These are phyloP conservation scores for Lasius platythorax DNA, from an alignment of 2,888 invertebrate genomes.

Conservation along the genomic window DNA sequence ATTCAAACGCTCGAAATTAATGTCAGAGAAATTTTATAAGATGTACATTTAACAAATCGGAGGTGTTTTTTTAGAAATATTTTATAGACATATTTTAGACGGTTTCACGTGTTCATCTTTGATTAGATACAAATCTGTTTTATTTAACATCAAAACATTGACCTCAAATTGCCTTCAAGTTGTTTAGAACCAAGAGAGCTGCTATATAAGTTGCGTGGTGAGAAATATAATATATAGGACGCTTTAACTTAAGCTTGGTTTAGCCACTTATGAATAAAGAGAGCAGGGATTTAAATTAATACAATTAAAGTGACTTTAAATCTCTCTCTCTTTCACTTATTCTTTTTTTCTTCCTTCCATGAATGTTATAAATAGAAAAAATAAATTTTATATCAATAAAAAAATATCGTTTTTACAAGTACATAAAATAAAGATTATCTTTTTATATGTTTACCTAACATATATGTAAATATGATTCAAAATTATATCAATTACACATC, in stretches of 20 bases:
- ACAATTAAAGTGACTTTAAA: not conserved
- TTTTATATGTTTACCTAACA: not conserved
- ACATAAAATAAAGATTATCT: not conserved
- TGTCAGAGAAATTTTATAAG: not conserved
- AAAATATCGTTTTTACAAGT: not conserved
- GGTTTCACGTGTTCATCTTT: not conserved
- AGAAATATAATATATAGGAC: constrained; percentile 1
- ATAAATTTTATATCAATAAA: not conserved
- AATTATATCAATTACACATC: not conserved
- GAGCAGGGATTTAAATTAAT: constrained; percentile 1
- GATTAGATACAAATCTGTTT: not conserved
- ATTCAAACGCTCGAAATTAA: not conserved
- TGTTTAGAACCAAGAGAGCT: not conserved
- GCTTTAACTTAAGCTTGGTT: not conserved
- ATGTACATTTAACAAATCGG: not conserved
- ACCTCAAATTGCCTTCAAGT: not conserved
- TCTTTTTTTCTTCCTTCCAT: not conserved
- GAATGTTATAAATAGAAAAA: not conserved
- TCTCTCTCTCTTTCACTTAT: not conserved
- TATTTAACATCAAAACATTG: not conserved
- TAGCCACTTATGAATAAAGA: not conserved
- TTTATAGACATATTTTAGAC: not conserved
- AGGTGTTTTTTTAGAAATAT: not conserved
- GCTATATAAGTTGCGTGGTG: not conserved
- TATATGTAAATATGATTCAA: not conserved